Evolutionary conservation across 2,888 invertebrate genomes (phyloP).

Genomic region (Philopedon plagiatum): DNA sequence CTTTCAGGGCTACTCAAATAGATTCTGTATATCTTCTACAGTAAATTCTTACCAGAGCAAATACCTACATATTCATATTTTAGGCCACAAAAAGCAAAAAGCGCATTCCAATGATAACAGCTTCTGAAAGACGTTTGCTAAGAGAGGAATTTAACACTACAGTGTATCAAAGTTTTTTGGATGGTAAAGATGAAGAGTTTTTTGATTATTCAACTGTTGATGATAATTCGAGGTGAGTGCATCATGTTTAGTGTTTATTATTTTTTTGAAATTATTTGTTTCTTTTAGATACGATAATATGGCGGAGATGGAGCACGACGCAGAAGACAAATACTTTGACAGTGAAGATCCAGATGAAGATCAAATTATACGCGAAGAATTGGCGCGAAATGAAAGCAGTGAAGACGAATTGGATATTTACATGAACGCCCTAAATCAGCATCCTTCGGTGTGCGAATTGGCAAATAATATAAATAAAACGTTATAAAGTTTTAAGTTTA

Average conservation of each 20-base stretch:
- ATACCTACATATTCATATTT: not conserved
- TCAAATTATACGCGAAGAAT: slow-evolving; percentile 51
- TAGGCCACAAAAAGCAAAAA: slow-evolving; percentile 47
- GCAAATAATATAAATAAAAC: slow-evolving; percentile 59
- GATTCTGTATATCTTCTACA: too few species aligned
- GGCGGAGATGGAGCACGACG: slow-evolving; percentile 82
- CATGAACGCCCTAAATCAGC: slow-evolving; percentile 75
- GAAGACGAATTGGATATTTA: slow-evolving; percentile 82
- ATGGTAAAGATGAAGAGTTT: slow-evolving; percentile 79
- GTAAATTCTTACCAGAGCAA: too few species aligned
- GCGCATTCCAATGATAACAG: slow-evolving; percentile 50
- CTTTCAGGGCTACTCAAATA: too few species aligned
- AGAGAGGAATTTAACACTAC: slow-evolving; percentile 86
- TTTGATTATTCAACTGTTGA: slow-evolving; percentile 90
- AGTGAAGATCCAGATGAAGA: slow-evolving; percentile 78
- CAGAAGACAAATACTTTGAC: slow-evolving; percentile 93
- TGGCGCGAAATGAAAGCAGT: slow-evolving; percentile 56
- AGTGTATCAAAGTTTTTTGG: slow-evolving; percentile 88
- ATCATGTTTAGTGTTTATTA: too few species aligned
- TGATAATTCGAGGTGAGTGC: slow-evolving; percentile 76
- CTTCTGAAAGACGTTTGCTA: slow-evolving; percentile 77
- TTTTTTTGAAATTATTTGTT: not conserved
- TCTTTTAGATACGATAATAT: slow-evolving; percentile 77
- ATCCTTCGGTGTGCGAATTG: slow-evolving; percentile 63
- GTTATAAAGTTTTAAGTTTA: slow-evolving; percentile 13